A percentile compares a stretch with the other conserved stretches of the same genome.
Evolutionary conservation across 2,797 vertebrate genomes (phyloP).

Genomic region (Gymnopithys bicolor): DNA sequence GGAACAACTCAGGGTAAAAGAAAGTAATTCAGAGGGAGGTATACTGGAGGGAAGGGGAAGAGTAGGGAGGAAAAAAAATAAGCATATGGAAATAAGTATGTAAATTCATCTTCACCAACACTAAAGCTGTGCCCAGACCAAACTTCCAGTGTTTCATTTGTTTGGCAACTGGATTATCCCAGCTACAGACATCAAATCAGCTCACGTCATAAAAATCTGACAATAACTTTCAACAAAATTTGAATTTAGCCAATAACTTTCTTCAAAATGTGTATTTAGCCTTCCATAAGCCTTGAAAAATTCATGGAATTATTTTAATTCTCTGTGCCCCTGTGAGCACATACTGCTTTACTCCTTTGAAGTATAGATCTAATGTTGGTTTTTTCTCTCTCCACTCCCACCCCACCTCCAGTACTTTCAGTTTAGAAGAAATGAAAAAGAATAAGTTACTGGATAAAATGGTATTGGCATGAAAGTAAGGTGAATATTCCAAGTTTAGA

Average conservation of each 20-base stretch:
- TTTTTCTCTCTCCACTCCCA: background rate
- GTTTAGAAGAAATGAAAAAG: background rate
- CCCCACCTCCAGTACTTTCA: background rate
- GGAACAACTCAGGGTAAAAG: background rate
- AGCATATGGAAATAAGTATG: constrained; percentile 42
- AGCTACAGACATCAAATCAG: background rate
- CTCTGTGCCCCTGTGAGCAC: background rate
- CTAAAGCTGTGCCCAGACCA: background rate
- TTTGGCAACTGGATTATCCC: background rate
- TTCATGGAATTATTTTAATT: background rate
- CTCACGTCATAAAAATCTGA: background rate
- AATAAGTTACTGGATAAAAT: background rate
- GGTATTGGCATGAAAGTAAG: background rate
- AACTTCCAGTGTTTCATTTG: constrained; percentile 34
- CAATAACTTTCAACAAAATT: background rate
- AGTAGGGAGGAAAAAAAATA: background rate
- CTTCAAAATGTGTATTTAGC: background rate
- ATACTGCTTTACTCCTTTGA: background rate
- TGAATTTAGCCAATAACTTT: background rate
- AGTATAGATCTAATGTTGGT: background rate
- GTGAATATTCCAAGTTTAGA: background rate
- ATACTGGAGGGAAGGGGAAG: background rate
- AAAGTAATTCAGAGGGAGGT: background rate
- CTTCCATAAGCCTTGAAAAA: background rate
- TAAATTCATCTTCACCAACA: constrained; percentile 57